These are phyloP conservation scores for Grapholita molesta DNA, from an alignment of 1,140 invertebrate genomes.

Conservation along the genomic window DNA sequence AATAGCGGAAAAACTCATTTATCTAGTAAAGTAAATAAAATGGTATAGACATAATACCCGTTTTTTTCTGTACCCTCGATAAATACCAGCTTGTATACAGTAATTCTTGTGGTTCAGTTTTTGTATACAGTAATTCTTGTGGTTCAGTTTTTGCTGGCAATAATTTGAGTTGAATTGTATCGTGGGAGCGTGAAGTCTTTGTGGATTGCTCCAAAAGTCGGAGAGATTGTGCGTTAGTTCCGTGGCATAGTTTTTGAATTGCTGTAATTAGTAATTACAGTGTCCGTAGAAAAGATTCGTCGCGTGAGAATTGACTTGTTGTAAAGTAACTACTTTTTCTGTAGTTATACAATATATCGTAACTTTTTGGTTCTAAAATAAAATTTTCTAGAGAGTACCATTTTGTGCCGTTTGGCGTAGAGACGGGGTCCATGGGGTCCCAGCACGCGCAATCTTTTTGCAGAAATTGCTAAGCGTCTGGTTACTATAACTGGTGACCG, in stretches of 20 bases:
- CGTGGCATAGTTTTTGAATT: not conserved
- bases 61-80: not conserved
- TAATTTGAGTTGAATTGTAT: not conserved
- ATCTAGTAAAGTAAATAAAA: too few relatives aligned
- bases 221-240: not conserved
- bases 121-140: not conserved
- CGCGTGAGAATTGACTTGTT: not conserved
- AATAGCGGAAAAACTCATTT: too few relatives aligned
- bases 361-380: too few relatives aligned
- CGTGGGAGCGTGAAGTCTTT: not conserved
- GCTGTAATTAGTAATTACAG: not conserved
- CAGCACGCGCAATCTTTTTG: too few relatives aligned
- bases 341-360: too few relatives aligned
- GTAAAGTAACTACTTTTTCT: too few relatives aligned
- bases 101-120: not conserved
- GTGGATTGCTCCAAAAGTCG: slow-evolving; percentile 5
- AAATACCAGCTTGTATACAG: not conserved
- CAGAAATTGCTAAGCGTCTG: too few relatives aligned
- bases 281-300: not conserved
- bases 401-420: too few relatives aligned
- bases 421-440: too few relatives aligned
- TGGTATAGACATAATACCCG: not conserved
- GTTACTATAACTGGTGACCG: too few relatives aligned
- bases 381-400: too few relatives aligned
- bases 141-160: not conserved